phyloP scores from a whole-genome alignment of 2,113 vertebrate species.

The Paratilapia polleni region DNA sequence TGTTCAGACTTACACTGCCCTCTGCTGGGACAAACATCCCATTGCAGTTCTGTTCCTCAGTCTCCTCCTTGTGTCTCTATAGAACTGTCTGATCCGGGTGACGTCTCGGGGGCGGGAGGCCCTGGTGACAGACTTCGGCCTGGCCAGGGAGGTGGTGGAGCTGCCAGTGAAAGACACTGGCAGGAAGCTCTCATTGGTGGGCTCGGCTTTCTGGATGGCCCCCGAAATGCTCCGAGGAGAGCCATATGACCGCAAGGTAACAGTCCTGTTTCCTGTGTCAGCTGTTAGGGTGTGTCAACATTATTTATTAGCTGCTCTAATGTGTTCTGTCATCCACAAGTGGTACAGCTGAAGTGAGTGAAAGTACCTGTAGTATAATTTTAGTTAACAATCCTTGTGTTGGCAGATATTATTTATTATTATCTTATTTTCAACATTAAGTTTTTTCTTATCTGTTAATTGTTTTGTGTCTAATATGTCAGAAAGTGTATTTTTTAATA shows the following conservation, averaged over 20 bases:
- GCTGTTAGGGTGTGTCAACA: not conserved
- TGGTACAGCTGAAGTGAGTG: too few relatives aligned
- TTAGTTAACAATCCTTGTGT: too few relatives aligned
- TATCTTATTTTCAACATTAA: too few relatives aligned
- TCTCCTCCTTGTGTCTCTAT: not conserved
- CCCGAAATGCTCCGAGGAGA: constrained; percentile 91
- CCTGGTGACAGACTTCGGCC: constrained; percentile 87
- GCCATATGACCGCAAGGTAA: constrained; percentile 87
- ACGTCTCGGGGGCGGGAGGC: constrained; percentile 82
- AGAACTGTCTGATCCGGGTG: constrained; percentile 89
- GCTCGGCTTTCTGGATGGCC: constrained; percentile 93
- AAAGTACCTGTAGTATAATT: too few relatives aligned
- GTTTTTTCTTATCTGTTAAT: not conserved
- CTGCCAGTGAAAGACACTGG: constrained; percentile 79
- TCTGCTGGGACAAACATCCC: constrained; percentile 43
- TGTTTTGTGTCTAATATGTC: not conserved
- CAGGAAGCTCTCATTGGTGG: constrained; percentile 88
- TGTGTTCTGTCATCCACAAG: too few relatives aligned
- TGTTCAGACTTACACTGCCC: constrained; percentile 26
- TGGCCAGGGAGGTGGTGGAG: constrained; percentile 88
- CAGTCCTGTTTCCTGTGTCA: not conserved
- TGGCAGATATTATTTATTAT: too few relatives aligned
- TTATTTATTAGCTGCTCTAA: not conserved
- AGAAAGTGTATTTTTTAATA: not conserved
- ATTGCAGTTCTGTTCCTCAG: not conserved